Conservation (phyloP, 2,888 invertebrate genomes). For the Drosophila kanekoi region DNA sequence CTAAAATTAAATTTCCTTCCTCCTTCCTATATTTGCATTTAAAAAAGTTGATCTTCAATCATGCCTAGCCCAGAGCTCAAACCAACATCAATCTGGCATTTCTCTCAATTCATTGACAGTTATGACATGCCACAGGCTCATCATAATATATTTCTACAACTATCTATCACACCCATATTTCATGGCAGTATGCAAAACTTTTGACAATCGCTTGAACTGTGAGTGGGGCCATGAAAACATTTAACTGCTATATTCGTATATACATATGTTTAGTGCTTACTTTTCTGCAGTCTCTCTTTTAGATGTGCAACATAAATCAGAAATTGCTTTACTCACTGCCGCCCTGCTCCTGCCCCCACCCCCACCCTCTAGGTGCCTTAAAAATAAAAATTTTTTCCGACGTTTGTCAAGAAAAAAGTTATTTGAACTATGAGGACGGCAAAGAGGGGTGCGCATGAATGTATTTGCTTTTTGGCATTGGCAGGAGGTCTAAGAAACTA, state of each 20-base stretch:
- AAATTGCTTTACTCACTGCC: constrained; percentile 36
- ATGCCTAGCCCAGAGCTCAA: neutral
- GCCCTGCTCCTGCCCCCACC: neutral
- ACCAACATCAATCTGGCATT: constrained; percentile 26
- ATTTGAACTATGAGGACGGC: constrained; percentile 29
- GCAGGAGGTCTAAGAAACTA: constrained; percentile 60
- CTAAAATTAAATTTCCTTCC: no score
- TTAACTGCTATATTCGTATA: constrained; percentile 20
- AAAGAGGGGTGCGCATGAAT: constrained; percentile 4
- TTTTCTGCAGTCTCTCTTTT: constrained; percentile 40
- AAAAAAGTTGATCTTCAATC: no score
- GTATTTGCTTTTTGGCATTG: constrained; percentile 52
- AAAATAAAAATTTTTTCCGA: constrained; percentile 29
- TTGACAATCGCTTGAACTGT: constrained; percentile 28
- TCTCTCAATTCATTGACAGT: constrained; percentile 11
- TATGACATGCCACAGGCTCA: constrained; percentile 5
- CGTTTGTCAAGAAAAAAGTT: constrained; percentile 40
- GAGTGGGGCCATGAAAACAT: constrained; percentile 21
- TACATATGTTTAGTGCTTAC: constrained; percentile 42
- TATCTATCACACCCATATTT: constrained; percentile 15
- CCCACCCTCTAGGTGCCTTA: neutral
- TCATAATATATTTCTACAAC: constrained; percentile 7
- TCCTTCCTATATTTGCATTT: no score
- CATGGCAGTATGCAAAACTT: constrained; percentile 17
- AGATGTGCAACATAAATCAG: constrained; percentile 50